These are phyloP conservation scores for Limnephilus auricula DNA, from an alignment of 2,888 invertebrate genomes.

Conservation along the genomic window DNA sequence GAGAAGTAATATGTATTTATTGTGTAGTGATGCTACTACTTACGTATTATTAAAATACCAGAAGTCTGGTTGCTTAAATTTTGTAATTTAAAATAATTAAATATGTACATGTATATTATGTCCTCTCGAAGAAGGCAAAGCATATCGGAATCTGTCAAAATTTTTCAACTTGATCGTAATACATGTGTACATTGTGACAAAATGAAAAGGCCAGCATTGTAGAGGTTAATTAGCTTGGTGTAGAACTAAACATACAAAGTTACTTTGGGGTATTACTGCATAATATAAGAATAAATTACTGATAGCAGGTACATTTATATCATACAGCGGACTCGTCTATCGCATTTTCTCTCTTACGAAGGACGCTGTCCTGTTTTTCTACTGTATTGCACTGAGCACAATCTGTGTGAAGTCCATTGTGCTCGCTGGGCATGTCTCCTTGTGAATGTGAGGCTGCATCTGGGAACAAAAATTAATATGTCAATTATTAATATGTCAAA, in stretches of 20 bases:
- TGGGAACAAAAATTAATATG: not conserved
- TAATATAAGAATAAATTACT: not conserved
- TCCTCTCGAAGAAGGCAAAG: too few relatives aligned
- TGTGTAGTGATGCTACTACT: not conserved
- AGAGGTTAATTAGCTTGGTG: not conserved
- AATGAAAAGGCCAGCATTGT: too few relatives aligned
- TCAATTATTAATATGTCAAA: not conserved
- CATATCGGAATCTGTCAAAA: too few relatives aligned
- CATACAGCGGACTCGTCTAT: conserved; percentile 28
- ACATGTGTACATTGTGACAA: too few relatives aligned
- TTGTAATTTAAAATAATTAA: too few relatives aligned
- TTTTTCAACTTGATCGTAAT: too few relatives aligned
- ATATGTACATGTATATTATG: too few relatives aligned
- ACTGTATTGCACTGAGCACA: conserved; percentile 38
- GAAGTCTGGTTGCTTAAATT: too few relatives aligned
- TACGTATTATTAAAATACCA: too few relatives aligned
- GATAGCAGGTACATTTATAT: not conserved
- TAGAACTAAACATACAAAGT: not conserved
- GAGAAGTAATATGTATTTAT: not conserved
- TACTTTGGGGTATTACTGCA: not conserved
- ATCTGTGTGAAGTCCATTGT: conserved; percentile 28
- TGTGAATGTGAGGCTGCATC: not conserved
- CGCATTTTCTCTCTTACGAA: conserved; percentile 19
- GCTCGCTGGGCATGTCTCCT: conserved; percentile 22
- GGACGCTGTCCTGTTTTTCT: not conserved